Evolutionary conservation across 2,113 vertebrate genomes (phyloP).

Genomic region (Periophthalmodon schlosseri): DNA sequence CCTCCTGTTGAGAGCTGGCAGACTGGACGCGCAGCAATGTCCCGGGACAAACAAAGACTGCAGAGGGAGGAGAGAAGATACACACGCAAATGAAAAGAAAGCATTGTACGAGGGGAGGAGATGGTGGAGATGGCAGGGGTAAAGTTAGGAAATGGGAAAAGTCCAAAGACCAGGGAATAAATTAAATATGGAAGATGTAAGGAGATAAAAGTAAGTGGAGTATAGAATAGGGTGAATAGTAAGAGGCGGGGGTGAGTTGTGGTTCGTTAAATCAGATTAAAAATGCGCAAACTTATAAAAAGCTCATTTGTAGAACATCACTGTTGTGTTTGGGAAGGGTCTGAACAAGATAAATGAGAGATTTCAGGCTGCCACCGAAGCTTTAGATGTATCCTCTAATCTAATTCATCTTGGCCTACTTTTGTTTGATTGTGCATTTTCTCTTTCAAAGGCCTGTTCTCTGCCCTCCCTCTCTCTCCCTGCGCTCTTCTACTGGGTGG

Average conservation of each 20-base stretch:
- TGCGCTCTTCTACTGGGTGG: constrained; percentile 41
- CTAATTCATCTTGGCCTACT: constrained; percentile 74
- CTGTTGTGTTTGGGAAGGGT: constrained; percentile 64
- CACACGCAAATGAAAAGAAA: constrained; percentile 46
- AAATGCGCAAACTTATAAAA: constrained; percentile 71
- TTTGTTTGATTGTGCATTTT: constrained; percentile 70
- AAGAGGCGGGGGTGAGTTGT: constrained; percentile 57
- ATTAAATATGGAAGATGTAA: constrained; percentile 56
- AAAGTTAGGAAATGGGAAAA: constrained; percentile 45
- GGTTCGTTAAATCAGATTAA: constrained; percentile 71
- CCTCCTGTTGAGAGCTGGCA: constrained; percentile 87
- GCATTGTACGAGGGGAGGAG: constrained; percentile 51
- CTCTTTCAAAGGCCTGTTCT: constrained; percentile 62
- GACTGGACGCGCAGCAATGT: constrained; percentile 86
- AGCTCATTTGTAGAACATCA: constrained; percentile 73
- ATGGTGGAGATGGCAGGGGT: constrained; percentile 49
- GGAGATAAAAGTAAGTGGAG: constrained; percentile 61
- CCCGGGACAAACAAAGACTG: constrained; percentile 95
- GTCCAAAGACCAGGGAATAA: constrained; percentile 51
- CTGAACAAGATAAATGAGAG: constrained; percentile 72
- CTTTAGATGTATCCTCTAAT: constrained; percentile 63
- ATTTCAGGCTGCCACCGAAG: constrained; percentile 60
- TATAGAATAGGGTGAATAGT: constrained; percentile 58
- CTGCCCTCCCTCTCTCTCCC: constrained; percentile 14
- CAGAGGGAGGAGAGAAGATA: constrained; percentile 33